Base-by-base conservation (phyloP, 2,888 invertebrate genomes). In the Ophion slaviceki region DNA sequence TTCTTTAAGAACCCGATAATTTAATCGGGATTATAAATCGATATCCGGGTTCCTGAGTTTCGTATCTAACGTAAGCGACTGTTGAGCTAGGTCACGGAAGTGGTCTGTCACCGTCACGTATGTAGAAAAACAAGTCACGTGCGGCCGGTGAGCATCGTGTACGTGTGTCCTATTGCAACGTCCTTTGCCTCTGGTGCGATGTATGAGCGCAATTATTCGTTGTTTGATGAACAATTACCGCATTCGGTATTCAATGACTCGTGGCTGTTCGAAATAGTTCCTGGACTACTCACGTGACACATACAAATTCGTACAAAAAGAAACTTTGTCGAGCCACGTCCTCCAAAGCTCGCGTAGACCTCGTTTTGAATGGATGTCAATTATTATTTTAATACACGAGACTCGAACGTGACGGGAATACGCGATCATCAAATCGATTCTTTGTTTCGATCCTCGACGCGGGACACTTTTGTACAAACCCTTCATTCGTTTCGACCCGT, bases 51-150 rank as follows among this genome's bases (percentile, higher is more conserved):
- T 28, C 3, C 17, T 32, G 17, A 70, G 28, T 32, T 28, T 32
- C 53, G 53, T 53, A 53, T 53, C 14, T 53, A 53, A 17, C 8
- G 40, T 8, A 40, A 40, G 40, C 6, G 0, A 40, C 53, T 74
- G 20, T 74, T 78, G 72, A 53, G 82, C 47, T 72, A 74, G 84
- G 80, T 80, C 71, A 66, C n/a, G 84, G n/a, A 70, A 75, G 74
- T 45, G 20, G 45, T 11, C 11, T 45, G 47, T 59, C 67, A 28
- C 28, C 24, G 70, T 81, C 74, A 75, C 70, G 81, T 82, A 70
- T 40, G 74, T 70, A 28, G 59, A 71, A 32, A 71, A 78, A 72
- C 78, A 59, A 76, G 86, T 82, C 87, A 85, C 84, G 84, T 85
- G 74, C 67, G 64, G 68, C 67, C 70, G 76, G 61, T 59, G 53